A percentile compares a stretch with the other conserved stretches of the same genome.
Conservation (phyloP, 2,797 vertebrate genomes). For the Lagodon rhomboides region DNA sequence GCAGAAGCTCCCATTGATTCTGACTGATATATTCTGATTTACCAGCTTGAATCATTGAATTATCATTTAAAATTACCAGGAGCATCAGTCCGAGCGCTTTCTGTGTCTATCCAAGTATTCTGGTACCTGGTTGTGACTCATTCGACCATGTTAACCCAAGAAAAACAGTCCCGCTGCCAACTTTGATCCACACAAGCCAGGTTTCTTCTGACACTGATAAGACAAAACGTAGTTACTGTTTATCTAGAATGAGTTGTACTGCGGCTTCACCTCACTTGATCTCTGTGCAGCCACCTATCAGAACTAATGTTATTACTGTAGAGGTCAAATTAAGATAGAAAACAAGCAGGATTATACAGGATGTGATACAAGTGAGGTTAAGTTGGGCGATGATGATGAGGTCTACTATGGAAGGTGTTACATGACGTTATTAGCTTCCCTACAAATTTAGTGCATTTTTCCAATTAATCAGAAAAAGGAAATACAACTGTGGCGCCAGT, state of each 20-base stretch:
- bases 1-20: neutral
- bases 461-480: too few species aligned
- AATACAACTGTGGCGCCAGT: neutral
- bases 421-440: neutral
- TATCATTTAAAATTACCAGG: neutral
- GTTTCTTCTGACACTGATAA: neutral
- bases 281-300: neutral
- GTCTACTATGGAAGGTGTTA: neutral
- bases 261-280: constrained; percentile 17
- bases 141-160: neutral
- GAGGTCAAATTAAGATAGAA: neutral
- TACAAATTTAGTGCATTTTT: too few species aligned
- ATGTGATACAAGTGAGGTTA: neutral
- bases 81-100: neutral
- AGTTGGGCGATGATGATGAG: neutral
- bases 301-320: neutral
- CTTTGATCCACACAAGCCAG: neutral
- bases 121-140: neutral
- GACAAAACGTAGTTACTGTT: constrained; percentile 10
- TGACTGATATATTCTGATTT: neutral
- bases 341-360: neutral
- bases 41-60: too few species aligned
- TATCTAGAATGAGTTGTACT: neutral
- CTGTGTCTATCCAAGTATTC: neutral
- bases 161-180: neutral